phyloP scores from a whole-genome alignment of 2,888 invertebrate genomes.

The Sminthurides aquaticus region DNA sequence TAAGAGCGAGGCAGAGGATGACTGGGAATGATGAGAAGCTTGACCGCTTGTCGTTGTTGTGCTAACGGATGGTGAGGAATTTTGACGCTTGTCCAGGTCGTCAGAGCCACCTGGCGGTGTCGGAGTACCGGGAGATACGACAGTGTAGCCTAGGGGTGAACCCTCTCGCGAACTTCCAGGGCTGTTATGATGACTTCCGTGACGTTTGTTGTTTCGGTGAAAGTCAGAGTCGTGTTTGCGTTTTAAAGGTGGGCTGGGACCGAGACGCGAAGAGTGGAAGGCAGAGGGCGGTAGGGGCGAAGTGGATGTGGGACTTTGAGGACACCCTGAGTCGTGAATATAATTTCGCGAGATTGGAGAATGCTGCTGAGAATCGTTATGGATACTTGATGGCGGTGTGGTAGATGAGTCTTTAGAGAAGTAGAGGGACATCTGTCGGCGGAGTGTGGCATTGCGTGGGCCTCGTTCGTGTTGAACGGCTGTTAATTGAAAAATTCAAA shows the following conservation, averaged over 20 bases:
- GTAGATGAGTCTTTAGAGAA: conserved; percentile 53
- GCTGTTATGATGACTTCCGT: conserved; percentile 36
- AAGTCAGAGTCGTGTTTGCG: neutral
- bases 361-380: conserved; percentile 10
- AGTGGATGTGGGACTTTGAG: conserved; percentile 44
- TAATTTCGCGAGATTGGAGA: conserved; percentile 41
- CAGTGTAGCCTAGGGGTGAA: conserved; percentile 13
- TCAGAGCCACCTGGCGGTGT: neutral
- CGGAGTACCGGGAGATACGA: conserved; percentile 1
- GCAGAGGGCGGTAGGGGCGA: conserved; percentile 43
- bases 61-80: conserved; percentile 12
- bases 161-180: conserved; percentile 9
- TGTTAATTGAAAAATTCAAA: conserved; percentile 47
- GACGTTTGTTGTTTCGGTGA: conserved; percentile 17
- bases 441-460: conserved; percentile 86
- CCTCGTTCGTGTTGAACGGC: conserved; percentile 98
- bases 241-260: neutral
- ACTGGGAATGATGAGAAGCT: neutral
- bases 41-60: conserved; percentile 3
- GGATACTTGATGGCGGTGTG: neutral
- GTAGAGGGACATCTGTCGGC: conserved; percentile 81
- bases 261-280: neutral
- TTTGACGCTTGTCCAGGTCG: neutral
- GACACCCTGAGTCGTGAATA: conserved; percentile 44
- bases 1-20: neutral